Conservation (phyloP, 2,113 vertebrate species). For the Collichthys lucidus region DNA sequence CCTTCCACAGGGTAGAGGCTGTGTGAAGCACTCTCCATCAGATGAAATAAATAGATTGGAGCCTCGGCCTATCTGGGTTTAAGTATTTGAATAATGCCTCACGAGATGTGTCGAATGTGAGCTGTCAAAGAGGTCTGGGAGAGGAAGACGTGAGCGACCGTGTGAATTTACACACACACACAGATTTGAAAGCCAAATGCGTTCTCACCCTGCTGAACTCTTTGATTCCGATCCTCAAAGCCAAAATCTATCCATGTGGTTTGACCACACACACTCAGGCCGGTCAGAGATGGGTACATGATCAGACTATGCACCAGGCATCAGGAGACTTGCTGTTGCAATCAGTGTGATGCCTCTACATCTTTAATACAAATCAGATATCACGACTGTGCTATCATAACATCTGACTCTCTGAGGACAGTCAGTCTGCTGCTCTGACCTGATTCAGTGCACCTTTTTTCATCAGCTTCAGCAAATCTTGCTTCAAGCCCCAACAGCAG, state of each 20-base stretch:
- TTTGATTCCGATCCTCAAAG: background rate
- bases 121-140: background rate
- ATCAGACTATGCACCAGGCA: background rate
- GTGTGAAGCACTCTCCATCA: background rate
- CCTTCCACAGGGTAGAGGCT: background rate
- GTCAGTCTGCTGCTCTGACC: background rate
- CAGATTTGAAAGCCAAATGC: conserved; percentile 12
- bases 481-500: background rate
- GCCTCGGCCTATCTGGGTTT: conserved; percentile 3
- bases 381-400: background rate
- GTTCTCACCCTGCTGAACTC: background rate
- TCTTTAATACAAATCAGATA: background rate
- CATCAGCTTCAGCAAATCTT: background rate
- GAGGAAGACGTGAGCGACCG: background rate
- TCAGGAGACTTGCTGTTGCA: background rate
- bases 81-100: conserved; percentile 23
- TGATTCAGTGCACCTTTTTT: background rate
- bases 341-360: background rate
- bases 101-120: conserved; percentile 4
- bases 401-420: background rate
- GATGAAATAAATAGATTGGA: conserved; percentile 30
- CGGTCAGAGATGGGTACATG: conserved; percentile 24
- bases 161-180: background rate
- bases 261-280: conserved; percentile 4
- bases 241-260: background rate